Evolutionary conservation across 2,113 vertebrate genomes (phyloP), one percentile per base, ranked within the genome.

Genomic region (Arizona elegans): DNA sequence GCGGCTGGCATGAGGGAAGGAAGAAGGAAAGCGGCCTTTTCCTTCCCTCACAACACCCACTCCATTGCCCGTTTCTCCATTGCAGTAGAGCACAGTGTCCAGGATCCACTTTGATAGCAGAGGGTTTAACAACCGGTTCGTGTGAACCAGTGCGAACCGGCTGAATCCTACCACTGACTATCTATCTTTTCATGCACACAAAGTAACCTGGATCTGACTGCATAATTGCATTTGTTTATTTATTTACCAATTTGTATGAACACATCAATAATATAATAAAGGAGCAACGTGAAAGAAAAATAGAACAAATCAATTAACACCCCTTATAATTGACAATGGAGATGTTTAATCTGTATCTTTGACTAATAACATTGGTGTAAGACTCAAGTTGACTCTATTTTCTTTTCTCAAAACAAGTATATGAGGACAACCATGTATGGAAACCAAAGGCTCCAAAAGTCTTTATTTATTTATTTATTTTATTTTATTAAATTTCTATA

Each of bases 11-110:
- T 8, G 1, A 58, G 6, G 56, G 56, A 58, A 58, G 56, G 56
- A 58, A 21, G 56, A 58, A 19, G 56, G 6, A 58, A 58, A 58
- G 19, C 6, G 1, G 19, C 6, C 56, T 58, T 58, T 6, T 58
- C 19, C 56, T 58, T 58, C 56, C 1, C 56, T 58, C 0, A 0
- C 6, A 0, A 1, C 1, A 0, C 19, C 19, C 1, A 1, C 56
- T 58, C 19, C 55, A 0, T 21, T 58, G 19, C 56, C 19, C 5
- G 0, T 58, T 7, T 21, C 17, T 56, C 19, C 55, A 56, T 56
- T 56, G 55, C 55, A 56, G 55, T 7, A 19, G 17, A 56, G 55
- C 19, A 19, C 55, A 19, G 19, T 56, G 43, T 47, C 43, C 43
- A 43, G 38, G 38, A 43, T 43, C 38, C 38, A 43, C 38, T 43